Evolutionary conservation across 2,113 vertebrate species (phyloP), one percentile per base, ranked within the genome.

Genomic region (Alaudala cheleensis): DNA sequence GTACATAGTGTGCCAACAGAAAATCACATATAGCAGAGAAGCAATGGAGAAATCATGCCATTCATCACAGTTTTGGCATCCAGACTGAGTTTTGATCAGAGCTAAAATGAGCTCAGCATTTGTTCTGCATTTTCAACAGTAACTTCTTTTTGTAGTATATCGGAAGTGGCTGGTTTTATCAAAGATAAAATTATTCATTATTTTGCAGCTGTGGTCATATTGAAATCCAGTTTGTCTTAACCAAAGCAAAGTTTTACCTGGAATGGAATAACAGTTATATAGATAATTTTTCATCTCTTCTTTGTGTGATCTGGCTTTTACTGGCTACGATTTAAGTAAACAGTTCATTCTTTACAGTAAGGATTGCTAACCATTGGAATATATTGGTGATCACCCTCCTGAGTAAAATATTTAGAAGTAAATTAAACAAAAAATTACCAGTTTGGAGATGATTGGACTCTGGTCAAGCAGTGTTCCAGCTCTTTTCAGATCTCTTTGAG

Each of bases 31-130:
- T 69, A 90, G 12, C 53, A 80, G 57, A 90, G 49, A 71, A 85
- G 61, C 70, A 79, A 67, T 49, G 20, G 67, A 79, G 45, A 91
- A 90, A 85, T 60, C 37, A 23, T 76, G n/a, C 49, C 70, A 79
- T 74, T 94, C 74, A 40, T 84, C 70, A 72, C n/a, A 69, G n/a
- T 56, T 64, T 50, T 85, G 74, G 66, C 70, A 76, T 71, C 40
- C 81, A 94, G 66, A 85, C 3, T 94, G 77, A 80, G 61, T 82
- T 82, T 96, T 79, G 79, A 79, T 92, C 73, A 80, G 87, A 91
- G 37, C 37, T 76, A 85, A 90, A 87, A 88, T 76, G 66, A 72
- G 84, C 70, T 82, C 37, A 85, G 25, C 22, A 65, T 37, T 96
- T 89, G 53, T 89, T 91, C 62, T 77, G 37, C 25, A 47, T 81